phyloP scores from a whole-genome alignment of 2,888 invertebrate species.

The Dioctria rufipes region DNA sequence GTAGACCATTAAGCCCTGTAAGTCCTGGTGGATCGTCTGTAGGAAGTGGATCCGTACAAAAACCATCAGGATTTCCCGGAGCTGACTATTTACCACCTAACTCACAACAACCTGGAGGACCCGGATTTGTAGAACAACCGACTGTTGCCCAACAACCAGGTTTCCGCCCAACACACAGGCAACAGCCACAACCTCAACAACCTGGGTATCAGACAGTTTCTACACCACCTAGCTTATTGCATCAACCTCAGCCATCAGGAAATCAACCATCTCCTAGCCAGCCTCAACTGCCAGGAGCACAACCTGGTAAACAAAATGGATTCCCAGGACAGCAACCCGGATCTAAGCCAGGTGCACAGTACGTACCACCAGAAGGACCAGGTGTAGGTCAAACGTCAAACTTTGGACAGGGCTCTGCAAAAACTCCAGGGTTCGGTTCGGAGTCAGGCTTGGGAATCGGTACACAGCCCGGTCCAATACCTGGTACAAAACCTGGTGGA shows the following conservation, averaged over 20 bases:
- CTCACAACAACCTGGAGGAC: no score
- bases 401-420: background rate
- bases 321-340: constrained; percentile 16
- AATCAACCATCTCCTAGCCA: background rate
- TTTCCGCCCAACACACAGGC: background rate
- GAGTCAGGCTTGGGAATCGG: background rate
- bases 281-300: background rate
- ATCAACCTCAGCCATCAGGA: background rate
- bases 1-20: background rate
- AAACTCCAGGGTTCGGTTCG: background rate
- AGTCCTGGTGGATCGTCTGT: background rate
- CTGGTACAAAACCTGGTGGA: background rate
- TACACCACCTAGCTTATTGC: background rate
- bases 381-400: constrained; percentile 49
- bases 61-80: background rate
- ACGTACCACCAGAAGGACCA: constrained; percentile 49
- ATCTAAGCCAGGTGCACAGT: constrained; percentile 29
- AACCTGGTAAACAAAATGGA: background rate
- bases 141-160: background rate
- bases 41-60: background rate
- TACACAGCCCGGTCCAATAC: background rate
- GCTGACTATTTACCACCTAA: background rate
- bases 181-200: background rate
- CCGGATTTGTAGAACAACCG: background rate
- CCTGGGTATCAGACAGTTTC: background rate